phyloP scores from a whole-genome alignment of 2,113 vertebrate species.

The Cettia cetti region DNA sequence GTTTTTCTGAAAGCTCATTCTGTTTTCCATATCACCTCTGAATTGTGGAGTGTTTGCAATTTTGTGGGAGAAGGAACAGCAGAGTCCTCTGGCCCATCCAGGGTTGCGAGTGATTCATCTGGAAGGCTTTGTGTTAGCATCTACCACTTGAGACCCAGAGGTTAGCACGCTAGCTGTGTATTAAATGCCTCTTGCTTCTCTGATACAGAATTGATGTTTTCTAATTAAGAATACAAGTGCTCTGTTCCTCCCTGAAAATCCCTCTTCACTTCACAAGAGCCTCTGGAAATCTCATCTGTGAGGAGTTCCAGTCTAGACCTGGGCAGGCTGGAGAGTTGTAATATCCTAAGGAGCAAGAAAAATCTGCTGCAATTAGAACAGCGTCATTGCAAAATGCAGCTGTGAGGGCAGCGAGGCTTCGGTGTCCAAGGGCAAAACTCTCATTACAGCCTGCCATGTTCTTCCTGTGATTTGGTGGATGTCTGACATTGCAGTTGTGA shows the following conservation, averaged over 20 bases:
- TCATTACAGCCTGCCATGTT: not conserved
- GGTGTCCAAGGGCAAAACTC: not conserved
- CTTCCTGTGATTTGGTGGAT: not conserved
- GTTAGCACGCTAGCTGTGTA: slow-evolving; percentile 18
- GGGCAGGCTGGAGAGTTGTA: not conserved
- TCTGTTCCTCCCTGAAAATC: slow-evolving; percentile 44
- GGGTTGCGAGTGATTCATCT: not conserved
- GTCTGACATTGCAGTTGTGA: not conserved
- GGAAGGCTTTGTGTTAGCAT: slow-evolving; percentile 21
- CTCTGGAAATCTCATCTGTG: not conserved
- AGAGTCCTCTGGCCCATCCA: not conserved
- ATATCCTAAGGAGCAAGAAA: not conserved
- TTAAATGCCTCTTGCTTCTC: slow-evolving; percentile 40
- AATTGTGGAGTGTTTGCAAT: not conserved
- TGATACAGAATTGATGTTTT: slow-evolving; percentile 38
- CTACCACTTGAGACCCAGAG: slow-evolving; percentile 22
- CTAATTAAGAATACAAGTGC: slow-evolving; percentile 51
- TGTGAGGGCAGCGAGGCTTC: not conserved
- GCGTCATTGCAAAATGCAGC: not conserved
- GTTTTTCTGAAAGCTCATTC: not conserved
- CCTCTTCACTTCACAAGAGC: slow-evolving; percentile 25
- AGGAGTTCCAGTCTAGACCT: not conserved
- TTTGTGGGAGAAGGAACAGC: not conserved
- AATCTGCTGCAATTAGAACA: not conserved
- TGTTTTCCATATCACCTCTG: not conserved